A percentile compares a stretch with the other conserved stretches of the same genome.
Evolutionary conservation across 2,113 vertebrate genomes (phyloP).

Genomic region (Aplodontia rufa): DNA sequence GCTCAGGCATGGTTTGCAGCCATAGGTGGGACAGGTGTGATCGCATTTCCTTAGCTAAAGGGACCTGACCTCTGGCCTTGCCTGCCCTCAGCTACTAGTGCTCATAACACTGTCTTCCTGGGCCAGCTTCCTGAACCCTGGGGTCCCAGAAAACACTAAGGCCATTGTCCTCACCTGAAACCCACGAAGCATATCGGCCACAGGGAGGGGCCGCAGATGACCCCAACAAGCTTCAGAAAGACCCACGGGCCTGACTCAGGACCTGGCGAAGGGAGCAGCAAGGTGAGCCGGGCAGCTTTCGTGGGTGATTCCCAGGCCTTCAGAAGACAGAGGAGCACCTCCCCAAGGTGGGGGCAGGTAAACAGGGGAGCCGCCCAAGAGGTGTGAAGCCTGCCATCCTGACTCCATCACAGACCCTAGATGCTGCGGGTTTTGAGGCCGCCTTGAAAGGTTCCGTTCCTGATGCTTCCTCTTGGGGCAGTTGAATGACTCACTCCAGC

Average conservation of each 20-base stretch:
- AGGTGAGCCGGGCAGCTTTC: not conserved
- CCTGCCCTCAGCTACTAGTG: not conserved
- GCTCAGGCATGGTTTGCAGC: not conserved
- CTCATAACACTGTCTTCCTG: not conserved
- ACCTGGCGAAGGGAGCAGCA: not conserved
- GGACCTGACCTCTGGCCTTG: not conserved
- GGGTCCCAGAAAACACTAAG: not conserved
- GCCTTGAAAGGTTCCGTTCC: not conserved
- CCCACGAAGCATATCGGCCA: not conserved
- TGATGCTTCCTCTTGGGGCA: not conserved
- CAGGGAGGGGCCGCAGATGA: not conserved
- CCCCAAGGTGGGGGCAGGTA: fast-evolving
- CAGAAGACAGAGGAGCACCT: not conserved
- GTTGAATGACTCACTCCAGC: not conserved
- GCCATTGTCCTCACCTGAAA: not conserved
- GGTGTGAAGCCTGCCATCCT: not conserved
- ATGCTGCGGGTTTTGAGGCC: not conserved
- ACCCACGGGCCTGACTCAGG: not conserved
- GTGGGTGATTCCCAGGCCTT: not conserved
- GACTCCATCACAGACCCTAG: fast-evolving
- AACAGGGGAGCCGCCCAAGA: no score
- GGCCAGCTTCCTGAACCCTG: not conserved
- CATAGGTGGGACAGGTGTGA: not conserved
- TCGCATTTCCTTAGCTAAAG: not conserved
- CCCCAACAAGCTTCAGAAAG: not conserved